Conservation (phyloP, 2,888 invertebrate species). For the Capitulum mitella region DNA sequence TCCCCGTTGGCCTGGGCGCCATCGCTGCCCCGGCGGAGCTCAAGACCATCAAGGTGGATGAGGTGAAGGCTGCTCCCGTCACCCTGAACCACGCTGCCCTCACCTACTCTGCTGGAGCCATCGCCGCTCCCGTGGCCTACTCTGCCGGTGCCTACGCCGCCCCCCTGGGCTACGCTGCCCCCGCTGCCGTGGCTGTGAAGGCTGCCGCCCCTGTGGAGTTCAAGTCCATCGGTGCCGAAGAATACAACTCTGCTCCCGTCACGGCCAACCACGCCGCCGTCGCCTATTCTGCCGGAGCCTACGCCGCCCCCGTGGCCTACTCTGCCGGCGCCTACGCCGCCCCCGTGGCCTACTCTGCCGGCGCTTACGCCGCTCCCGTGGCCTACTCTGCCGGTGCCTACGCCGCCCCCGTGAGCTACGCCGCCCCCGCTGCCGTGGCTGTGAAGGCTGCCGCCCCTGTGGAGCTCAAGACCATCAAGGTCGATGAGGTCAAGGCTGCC, state of each 20-base stretch:
- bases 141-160: not conserved
- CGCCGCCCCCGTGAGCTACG: too few species aligned
- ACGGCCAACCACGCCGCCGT: not conserved
- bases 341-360: not conserved
- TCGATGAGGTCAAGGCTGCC: not conserved
- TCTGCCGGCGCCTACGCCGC: not conserved
- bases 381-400: too few species aligned
- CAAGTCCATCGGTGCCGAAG: not conserved
- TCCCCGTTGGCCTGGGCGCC: not conserved
- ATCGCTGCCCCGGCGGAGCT: not conserved
- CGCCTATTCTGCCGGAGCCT: too few species aligned
- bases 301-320: not conserved
- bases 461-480: not conserved
- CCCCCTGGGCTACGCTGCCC: not conserved
- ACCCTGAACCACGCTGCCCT: not conserved
- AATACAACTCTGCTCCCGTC: not conserved
- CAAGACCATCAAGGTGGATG: not conserved
- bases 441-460: not conserved
- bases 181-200: too few species aligned
- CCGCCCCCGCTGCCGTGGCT: not conserved
- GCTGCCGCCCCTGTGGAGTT: not conserved
- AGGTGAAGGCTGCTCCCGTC: not conserved
- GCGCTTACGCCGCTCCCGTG: slow-evolving; percentile 7
- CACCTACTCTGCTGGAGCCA: not conserved
- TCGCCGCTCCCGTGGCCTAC: not conserved